Percentiles rank a stretch among this genome's conserved stretches.
Conservation (phyloP, 2,113 vertebrate genomes). For the Phyllostomus discolor region DNA sequence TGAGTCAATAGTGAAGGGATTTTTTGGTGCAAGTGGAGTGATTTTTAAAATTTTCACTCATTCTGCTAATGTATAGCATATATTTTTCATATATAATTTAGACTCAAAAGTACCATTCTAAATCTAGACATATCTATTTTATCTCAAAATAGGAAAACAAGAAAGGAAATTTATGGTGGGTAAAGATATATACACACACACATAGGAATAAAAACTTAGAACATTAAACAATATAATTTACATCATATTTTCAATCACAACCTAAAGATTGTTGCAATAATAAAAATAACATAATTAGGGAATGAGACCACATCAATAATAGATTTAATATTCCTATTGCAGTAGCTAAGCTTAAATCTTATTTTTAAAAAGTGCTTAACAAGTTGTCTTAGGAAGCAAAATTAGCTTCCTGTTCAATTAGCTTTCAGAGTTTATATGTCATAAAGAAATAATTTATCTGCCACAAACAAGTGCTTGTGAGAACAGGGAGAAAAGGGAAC, state of each 20-base stretch:
- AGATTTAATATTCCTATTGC: background rate
- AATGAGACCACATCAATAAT: background rate
- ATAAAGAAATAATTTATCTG: background rate
- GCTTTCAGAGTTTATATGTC: background rate
- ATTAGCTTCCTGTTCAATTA: background rate
- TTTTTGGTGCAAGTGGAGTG: background rate
- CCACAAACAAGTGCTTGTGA: background rate
- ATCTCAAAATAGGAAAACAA: background rate
- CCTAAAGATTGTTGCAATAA: background rate
- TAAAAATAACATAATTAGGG: background rate
- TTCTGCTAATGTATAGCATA: background rate
- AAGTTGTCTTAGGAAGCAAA: background rate
- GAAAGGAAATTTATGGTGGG: background rate
- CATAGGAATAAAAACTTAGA: background rate
- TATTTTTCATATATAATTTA: background rate
- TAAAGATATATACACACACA: background rate
- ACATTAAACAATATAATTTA: background rate
- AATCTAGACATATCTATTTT: background rate
- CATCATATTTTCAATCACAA: background rate
- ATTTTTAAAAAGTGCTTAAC: background rate
- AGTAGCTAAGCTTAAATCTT: background rate
- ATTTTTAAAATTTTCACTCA: background rate
- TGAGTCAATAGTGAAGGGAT: background rate
- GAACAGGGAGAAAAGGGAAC: background rate
- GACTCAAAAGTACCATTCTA: background rate